Evolutionary conservation across 2,888 invertebrate genomes (phyloP).

Genomic region (Tyria jacobaeae): DNA sequence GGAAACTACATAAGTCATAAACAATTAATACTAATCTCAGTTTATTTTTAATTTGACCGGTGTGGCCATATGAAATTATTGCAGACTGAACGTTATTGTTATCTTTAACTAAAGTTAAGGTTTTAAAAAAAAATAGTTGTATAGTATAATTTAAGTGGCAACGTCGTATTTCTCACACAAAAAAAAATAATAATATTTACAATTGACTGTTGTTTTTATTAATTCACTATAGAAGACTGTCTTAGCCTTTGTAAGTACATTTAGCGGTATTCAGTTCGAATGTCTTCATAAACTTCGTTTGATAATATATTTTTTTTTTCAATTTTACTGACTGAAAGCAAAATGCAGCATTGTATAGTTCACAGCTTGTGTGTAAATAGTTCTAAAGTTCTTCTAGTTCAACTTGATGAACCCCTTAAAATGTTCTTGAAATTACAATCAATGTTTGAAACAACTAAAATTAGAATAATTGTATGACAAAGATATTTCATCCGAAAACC

Average conservation of each 20-base stretch:
- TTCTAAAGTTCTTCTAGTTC: neutral
- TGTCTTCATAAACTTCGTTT: neutral
- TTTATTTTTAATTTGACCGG: conserved; percentile 14
- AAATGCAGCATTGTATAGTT: conserved; percentile 1
- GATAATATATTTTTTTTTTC: neutral
- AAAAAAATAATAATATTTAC: conserved; percentile 31
- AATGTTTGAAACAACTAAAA: too few relatives aligned
- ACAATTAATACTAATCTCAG: conserved; percentile 42
- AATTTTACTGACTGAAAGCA: conserved; percentile 9
- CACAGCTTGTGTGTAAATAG: neutral
- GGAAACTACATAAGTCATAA: conserved; percentile 62
- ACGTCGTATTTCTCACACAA: conserved; percentile 25
- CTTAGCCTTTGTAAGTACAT: conserved; percentile 11
- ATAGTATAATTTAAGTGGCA: conserved; percentile 9
- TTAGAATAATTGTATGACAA: too few relatives aligned
- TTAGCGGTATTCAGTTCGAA: neutral
- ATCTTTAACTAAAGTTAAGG: neutral
- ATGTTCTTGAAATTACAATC: neutral
- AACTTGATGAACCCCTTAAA: conserved; percentile 5
- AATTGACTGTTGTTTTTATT: conserved; percentile 22
- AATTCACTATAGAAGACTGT: neutral
- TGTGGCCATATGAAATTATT: conserved; percentile 10
- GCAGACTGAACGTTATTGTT: neutral
- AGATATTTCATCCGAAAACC: neutral
- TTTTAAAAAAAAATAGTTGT: neutral